Percentiles rank a stretch among this genome's conserved stretches.
These are phyloP conservation scores for Cephus nigrinus DNA, from an alignment of 2,888 invertebrate species.

Conservation along the genomic window DNA sequence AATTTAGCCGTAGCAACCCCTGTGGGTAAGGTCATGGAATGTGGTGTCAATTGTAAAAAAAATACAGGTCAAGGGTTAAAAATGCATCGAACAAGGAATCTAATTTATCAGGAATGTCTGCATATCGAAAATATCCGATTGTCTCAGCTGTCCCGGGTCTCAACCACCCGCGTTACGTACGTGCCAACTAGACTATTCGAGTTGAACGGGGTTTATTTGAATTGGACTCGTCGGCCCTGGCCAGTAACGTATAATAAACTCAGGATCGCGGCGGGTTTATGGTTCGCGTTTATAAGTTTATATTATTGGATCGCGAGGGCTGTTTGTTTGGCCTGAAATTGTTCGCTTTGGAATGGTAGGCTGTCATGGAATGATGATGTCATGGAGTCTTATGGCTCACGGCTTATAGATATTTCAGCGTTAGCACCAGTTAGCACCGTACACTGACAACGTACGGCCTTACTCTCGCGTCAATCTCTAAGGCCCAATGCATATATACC, in stretches of 20 bases:
- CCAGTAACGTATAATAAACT: slow-evolving; percentile 1
- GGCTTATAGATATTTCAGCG: slow-evolving; percentile 8
- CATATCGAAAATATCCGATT: not conserved
- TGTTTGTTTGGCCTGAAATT: slow-evolving; percentile 60
- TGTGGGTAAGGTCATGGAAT: not conserved
- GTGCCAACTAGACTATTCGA: not conserved
- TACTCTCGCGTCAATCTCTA: not conserved
- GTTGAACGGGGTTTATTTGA: slow-evolving; percentile 3
- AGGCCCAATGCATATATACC: not conserved
- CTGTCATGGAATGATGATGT: slow-evolving; percentile 67
- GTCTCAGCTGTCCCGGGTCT: not conserved
- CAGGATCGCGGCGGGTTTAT: slow-evolving; percentile 7
- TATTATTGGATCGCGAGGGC: slow-evolving; percentile 50
- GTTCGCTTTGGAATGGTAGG: slow-evolving; percentile 48
- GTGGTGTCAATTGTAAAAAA: not conserved
- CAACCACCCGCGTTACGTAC: not conserved
- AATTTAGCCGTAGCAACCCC: not conserved
- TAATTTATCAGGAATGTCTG: not conserved
- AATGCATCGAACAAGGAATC: not conserved
- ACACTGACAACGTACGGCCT: not conserved
- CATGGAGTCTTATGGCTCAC: slow-evolving; percentile 51
- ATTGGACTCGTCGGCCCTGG: not conserved
- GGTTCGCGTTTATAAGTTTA: slow-evolving; percentile 33
- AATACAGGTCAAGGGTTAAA: not conserved
- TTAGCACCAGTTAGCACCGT: slow-evolving; percentile 4